These are phyloP conservation scores for Acrossocheilus fasciatus DNA, from an alignment of 2,797 vertebrate species.

Conservation along the genomic window DNA sequence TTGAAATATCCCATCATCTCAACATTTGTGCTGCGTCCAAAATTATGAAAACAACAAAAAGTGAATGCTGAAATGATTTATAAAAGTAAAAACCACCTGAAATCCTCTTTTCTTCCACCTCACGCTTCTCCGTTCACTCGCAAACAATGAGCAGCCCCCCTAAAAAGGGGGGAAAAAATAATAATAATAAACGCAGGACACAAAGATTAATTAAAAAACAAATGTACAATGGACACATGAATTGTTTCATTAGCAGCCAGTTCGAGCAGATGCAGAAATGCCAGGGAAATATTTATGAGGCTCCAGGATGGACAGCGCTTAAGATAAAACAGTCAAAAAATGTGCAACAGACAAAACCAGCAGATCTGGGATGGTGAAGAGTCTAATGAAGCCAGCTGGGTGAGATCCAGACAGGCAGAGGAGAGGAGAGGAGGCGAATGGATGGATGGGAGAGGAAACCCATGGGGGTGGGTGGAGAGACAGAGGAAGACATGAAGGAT, in stretches of 20 bases:
- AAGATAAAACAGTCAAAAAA: conserved; percentile 86
- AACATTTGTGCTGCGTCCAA: conserved; percentile 13
- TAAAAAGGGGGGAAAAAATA: conserved; percentile 36
- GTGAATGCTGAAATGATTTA: conserved; percentile 3
- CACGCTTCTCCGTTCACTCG: conserved; percentile 69
- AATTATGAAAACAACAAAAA: background rate
- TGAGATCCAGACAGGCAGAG: conserved; percentile 82
- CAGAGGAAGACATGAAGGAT: conserved; percentile 82
- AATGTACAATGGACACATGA: conserved; percentile 81
- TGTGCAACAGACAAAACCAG: conserved; percentile 84
- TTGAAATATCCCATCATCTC: conserved; percentile 29
- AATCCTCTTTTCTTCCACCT: conserved; percentile 67
- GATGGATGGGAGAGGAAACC: conserved; percentile 62
- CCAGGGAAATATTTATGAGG: conserved; percentile 84
- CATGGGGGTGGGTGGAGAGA: conserved; percentile 50
- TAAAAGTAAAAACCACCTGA: conserved; percentile 5
- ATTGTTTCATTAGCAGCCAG: conserved; percentile 86
- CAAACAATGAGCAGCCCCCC: conserved; percentile 74
- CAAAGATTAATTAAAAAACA: conserved; percentile 84
- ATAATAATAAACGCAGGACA: conserved; percentile 75
- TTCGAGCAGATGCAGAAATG: conserved; percentile 77
- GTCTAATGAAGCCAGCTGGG: conserved; percentile 88
- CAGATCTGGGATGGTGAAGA: conserved; percentile 83
- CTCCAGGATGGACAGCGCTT: conserved; percentile 82
- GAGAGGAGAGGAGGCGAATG: conserved; percentile 74